phyloP scores from a whole-genome alignment of 2,888 invertebrate species.

The Galerucella calmariensis region DNA sequence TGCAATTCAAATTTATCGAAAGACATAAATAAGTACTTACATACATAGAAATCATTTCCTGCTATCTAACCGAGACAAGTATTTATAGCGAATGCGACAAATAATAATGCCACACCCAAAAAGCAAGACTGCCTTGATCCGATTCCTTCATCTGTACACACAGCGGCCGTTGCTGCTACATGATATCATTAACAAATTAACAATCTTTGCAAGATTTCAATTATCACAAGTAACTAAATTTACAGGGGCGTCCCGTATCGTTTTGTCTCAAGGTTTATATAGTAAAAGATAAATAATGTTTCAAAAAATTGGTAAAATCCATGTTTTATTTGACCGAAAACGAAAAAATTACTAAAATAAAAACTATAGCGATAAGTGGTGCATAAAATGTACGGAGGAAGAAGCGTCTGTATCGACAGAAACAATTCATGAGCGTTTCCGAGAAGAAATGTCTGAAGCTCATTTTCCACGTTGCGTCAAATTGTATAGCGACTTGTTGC shows the following conservation, averaged over 20 bases:
- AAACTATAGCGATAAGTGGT: too few relatives aligned
- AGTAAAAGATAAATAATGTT: too few relatives aligned
- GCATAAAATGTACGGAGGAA: too few relatives aligned
- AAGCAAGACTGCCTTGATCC: conserved; percentile 56
- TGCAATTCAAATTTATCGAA: conserved; percentile 17
- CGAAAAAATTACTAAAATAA: too few relatives aligned
- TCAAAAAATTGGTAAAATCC: too few relatives aligned
- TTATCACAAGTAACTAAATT: conserved; percentile 27
- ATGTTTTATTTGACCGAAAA: too few relatives aligned
- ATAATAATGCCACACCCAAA: conserved; percentile 52
- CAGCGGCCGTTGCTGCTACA: conserved; percentile 30
- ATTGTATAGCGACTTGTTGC: too few relatives aligned
- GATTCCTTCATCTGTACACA: conserved; percentile 51
- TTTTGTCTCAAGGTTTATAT: too few relatives aligned
- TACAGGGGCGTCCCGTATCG: not conserved
- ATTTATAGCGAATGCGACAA: conserved; percentile 33
- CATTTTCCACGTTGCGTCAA: too few relatives aligned
- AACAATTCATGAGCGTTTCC: too few relatives aligned
- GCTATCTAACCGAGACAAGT: conserved; percentile 44
- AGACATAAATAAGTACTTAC: conserved; percentile 21
- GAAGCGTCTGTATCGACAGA: too few relatives aligned
- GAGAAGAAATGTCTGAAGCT: too few relatives aligned
- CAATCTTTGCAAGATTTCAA: conserved; percentile 31
- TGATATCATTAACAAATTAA: conserved; percentile 35
- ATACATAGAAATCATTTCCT: conserved; percentile 41